Evolutionary conservation across 2,888 invertebrate species (phyloP).

Genomic region (Phania funesta): DNA sequence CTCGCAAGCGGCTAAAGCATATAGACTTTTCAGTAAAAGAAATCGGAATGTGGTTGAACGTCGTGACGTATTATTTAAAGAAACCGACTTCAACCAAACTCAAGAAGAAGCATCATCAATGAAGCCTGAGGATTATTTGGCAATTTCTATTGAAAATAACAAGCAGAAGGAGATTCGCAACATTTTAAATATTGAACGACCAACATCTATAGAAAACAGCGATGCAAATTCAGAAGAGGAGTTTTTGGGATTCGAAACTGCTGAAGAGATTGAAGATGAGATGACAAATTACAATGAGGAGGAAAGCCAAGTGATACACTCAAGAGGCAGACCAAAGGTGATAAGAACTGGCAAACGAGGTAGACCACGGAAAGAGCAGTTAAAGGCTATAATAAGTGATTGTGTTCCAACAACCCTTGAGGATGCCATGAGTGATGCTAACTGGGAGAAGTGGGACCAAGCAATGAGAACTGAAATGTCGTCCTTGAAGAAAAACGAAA

Average conservation of each 20-base stretch:
- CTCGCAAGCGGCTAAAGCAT: constrained; percentile 5
- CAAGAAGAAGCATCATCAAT: background rate
- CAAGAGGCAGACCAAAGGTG: too few relatives aligned
- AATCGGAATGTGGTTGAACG: too few relatives aligned
- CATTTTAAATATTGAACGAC: background rate
- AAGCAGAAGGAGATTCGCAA: background rate
- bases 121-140: background rate
- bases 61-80: background rate
- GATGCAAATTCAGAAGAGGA: background rate
- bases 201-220: background rate
- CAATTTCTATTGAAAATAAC: background rate
- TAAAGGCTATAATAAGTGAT: too few relatives aligned
- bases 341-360: too few relatives aligned
- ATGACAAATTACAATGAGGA: too few relatives aligned
- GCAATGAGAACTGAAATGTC: too few relatives aligned
- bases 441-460: too few relatives aligned
- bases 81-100: background rate
- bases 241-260: background rate
- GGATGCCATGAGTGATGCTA: too few relatives aligned
- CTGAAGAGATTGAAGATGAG: background rate
- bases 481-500: too few relatives aligned
- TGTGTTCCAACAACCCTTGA: too few relatives aligned
- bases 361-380: too few relatives aligned
- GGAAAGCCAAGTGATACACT: too few relatives aligned
- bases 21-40: background rate